Evolutionary conservation across 37 sponge, comb jelly and placozoan species (phyloP).

Genomic region (Geodia barretti): DNA sequence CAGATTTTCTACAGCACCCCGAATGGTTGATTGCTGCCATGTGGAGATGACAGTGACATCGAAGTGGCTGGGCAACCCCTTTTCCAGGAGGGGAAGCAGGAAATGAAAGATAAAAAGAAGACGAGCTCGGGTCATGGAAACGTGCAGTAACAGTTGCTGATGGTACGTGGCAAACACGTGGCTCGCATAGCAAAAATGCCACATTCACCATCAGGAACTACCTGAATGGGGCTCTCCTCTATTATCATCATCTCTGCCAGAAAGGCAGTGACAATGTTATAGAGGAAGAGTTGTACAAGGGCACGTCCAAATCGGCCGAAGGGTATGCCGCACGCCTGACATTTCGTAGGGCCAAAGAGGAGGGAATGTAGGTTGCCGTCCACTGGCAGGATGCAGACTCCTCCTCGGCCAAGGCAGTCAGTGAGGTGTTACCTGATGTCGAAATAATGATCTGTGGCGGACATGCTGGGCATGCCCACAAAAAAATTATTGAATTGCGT

Average conservation of each 20-base stretch:
- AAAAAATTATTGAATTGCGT: not conserved
- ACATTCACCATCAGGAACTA: slow-evolving; percentile 43
- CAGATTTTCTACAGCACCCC: too few relatives aligned
- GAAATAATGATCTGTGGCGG: slow-evolving; percentile 32
- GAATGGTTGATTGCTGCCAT: too few relatives aligned
- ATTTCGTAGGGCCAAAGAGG: slow-evolving; percentile 14
- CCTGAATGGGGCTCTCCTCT: slow-evolving; percentile 17
- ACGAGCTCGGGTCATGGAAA: slow-evolving; percentile 21
- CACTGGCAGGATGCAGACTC: too few relatives aligned
- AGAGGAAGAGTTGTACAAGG: slow-evolving; percentile 25
- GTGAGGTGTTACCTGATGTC: not conserved
- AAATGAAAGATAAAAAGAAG: slow-evolving; percentile 8
- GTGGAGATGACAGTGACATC: too few relatives aligned
- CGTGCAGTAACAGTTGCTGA: slow-evolving; percentile 28
- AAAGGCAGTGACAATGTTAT: slow-evolving; percentile 17
- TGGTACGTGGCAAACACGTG: slow-evolving; percentile 24
- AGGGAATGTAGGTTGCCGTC: slow-evolving; percentile 8
- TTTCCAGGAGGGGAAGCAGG: not conserved
- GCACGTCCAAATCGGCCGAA: slow-evolving; percentile 35
- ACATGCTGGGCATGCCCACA: slow-evolving; percentile 29
- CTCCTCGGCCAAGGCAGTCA: slow-evolving; percentile 2
- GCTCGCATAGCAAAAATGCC: slow-evolving; percentile 16
- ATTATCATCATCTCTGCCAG: slow-evolving; percentile 23
- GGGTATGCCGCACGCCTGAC: slow-evolving; percentile 22
- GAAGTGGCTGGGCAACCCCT: too few relatives aligned